A percentile compares a stretch with the other conserved stretches of the same genome.
phyloP scores from a whole-genome alignment of 2,888 invertebrate species.

The Dimorphilus gyrociliatus region DNA sequence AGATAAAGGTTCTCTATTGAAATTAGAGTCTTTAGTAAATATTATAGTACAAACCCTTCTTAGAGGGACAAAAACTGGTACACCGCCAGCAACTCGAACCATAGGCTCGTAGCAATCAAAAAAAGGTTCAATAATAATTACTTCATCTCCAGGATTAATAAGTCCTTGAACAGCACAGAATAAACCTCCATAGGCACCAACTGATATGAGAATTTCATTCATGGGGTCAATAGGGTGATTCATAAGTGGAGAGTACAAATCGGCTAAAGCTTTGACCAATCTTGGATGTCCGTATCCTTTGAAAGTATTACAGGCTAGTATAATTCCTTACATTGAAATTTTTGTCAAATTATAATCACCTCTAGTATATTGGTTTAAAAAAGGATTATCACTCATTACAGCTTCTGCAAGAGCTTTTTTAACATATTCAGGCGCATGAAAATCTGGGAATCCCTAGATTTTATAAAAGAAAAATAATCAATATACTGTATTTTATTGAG shows the following conservation, averaged over 20 bases:
- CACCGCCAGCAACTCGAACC: conserved; percentile 70
- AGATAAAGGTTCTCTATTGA: neutral
- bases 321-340: neutral
- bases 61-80: conserved; percentile 68
- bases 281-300: conserved; percentile 85
- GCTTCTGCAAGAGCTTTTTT: conserved; percentile 56
- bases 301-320: too few relatives aligned
- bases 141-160: conserved; percentile 55
- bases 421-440: conserved; percentile 59
- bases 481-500: neutral
- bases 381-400: conserved; percentile 48
- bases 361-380: conserved; percentile 79
- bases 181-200: conserved; percentile 86
- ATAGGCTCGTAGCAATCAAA: conserved; percentile 96
- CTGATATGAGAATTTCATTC: conserved; percentile 69
- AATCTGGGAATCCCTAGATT: conserved; percentile 70
- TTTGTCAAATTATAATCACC: conserved; percentile 48
- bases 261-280: conserved; percentile 63
- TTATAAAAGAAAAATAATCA: conserved; percentile 1
- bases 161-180: conserved; percentile 71
- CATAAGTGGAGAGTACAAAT: conserved; percentile 64
- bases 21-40: neutral
- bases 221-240: conserved; percentile 60
- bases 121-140: conserved; percentile 76
- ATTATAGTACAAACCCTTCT: conserved; percentile 28